These are phyloP conservation scores for Chiroxiphia lanceolata DNA, from an alignment of 2,797 vertebrate genomes.

Conservation along the genomic window DNA sequence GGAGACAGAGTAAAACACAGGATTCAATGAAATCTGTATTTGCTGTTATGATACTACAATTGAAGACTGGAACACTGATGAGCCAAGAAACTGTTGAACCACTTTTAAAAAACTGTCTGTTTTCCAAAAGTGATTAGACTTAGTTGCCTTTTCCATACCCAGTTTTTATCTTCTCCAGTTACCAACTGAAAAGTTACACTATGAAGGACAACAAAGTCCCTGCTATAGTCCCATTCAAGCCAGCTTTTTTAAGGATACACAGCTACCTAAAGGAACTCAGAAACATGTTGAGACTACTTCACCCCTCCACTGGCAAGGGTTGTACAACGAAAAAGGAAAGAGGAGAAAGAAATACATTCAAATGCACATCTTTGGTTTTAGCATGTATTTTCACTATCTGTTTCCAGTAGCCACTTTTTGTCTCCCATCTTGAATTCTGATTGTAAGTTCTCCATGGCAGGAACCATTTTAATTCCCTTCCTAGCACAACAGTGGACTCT, in stretches of 20 bases:
- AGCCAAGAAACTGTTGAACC: neutral
- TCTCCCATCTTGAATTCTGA: neutral
- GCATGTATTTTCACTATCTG: neutral
- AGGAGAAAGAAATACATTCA: neutral
- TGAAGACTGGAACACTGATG: neutral
- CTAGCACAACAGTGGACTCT: neutral
- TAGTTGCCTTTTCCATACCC: neutral
- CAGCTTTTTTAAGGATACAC: neutral
- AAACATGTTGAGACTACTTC: neutral
- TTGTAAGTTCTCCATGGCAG: neutral
- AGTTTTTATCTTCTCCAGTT: neutral
- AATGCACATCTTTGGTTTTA: neutral
- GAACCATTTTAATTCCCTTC: neutral
- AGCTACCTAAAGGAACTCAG: neutral
- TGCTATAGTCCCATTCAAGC: neutral
- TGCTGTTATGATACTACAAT: neutral
- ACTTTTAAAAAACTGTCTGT: neutral
- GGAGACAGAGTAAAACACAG: neutral
- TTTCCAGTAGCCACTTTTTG: neutral
- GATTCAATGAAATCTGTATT: neutral
- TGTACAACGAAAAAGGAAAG: neutral
- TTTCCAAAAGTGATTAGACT: neutral
- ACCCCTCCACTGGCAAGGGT: neutral
- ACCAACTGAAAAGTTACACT: neutral
- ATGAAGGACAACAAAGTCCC: neutral